These are phyloP conservation scores for Epicampocera succincta DNA, from an alignment of 2,888 invertebrate species.

Conservation along the genomic window DNA sequence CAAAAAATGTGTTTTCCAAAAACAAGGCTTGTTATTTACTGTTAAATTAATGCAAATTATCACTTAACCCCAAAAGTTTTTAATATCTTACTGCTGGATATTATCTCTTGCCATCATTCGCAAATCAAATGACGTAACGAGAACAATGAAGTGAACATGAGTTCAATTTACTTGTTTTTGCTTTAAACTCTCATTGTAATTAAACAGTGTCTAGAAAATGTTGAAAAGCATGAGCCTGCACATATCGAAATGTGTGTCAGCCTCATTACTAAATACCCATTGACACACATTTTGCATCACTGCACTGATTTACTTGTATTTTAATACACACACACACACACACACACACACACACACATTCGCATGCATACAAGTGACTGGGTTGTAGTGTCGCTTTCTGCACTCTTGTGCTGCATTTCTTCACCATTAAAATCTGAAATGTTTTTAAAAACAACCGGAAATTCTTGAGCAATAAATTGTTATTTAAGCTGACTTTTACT, in stretches of 20 bases:
- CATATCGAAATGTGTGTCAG: not conserved
- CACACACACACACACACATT: too few species aligned
- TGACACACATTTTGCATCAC: slow-evolving; percentile 36
- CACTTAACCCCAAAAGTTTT: too few species aligned
- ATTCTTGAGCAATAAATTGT: not conserved
- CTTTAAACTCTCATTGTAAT: not conserved
- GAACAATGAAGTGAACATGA: not conserved
- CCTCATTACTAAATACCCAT: slow-evolving; percentile 16
- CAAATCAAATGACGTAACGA: not conserved
- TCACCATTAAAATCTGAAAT: not conserved
- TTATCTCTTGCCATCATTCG: too few species aligned
- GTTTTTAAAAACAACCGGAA: slow-evolving; percentile 25
- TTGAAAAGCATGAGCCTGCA: not conserved
- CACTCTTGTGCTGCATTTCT: not conserved
- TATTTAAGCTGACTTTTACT: not conserved
- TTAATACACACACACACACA: too few species aligned
- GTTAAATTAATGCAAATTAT: too few species aligned
- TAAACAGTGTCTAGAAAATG: not conserved
- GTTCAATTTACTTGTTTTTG: not conserved
- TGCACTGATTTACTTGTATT: slow-evolving; percentile 25
- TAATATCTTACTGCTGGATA: too few species aligned
- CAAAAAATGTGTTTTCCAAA: too few species aligned
- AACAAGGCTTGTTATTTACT: too few species aligned
- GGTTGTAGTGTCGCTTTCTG: not conserved
- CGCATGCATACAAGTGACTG: not conserved